These are phyloP conservation scores for Trematocara marginatum DNA, from an alignment of 2,113 vertebrate species.

Conservation along the genomic window DNA sequence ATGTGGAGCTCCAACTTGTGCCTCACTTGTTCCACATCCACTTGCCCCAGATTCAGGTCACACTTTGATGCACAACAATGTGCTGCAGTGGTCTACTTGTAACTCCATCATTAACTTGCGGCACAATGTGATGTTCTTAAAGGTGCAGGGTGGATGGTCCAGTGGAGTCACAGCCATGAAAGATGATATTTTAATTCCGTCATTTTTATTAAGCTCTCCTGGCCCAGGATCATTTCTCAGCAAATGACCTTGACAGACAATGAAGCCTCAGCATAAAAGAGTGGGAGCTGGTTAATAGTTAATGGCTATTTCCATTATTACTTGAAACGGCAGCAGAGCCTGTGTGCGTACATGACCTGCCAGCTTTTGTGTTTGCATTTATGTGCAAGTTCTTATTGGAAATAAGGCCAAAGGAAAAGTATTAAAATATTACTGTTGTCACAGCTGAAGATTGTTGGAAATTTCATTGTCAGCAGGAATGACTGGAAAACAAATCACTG, in stretches of 20 bases:
- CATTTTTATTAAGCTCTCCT: constrained; percentile 7
- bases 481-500: constrained; percentile 30
- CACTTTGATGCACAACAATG: constrained; percentile 41
- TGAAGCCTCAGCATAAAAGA: constrained; percentile 17
- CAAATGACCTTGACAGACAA: constrained; percentile 38
- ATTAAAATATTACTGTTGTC: not conserved
- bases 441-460: not conserved
- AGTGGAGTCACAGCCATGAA: constrained; percentile 25
- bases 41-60: constrained; percentile 38
- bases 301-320: constrained; percentile 37
- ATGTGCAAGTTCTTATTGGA: not conserved
- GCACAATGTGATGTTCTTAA: constrained; percentile 20
- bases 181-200: constrained; percentile 52
- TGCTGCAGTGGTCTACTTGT: constrained; percentile 40
- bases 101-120: constrained; percentile 40
- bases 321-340: not conserved
- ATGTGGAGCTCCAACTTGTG: not conserved
- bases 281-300: constrained; percentile 58
- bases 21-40: constrained; percentile 14
- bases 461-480: constrained; percentile 19
- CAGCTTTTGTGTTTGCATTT: not conserved
- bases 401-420: not conserved
- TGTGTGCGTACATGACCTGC: not conserved
- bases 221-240: constrained; percentile 6
- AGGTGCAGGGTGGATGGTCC: constrained; percentile 8